Percentiles rank a stretch among this genome's conserved stretches.
phyloP scores from a whole-genome alignment of 2,888 invertebrate genomes.

The Orthosia incerta region DNA sequence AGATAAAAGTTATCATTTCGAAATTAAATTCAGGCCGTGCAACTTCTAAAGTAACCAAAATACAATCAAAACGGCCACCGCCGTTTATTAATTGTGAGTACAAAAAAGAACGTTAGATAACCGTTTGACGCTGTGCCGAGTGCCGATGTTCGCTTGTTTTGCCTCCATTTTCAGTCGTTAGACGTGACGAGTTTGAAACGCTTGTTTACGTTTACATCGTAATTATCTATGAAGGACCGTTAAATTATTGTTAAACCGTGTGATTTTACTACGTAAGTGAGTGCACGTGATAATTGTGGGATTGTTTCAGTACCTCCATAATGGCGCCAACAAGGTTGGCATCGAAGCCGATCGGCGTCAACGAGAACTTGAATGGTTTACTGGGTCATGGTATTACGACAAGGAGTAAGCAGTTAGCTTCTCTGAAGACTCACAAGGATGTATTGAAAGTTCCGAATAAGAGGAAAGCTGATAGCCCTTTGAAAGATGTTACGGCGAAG shows the following conservation, averaged over 20 bases:
- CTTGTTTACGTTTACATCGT: slow-evolving; percentile 74
- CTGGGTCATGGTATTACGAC: slow-evolving; percentile 91
- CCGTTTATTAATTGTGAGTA: slow-evolving; percentile 83
- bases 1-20: slow-evolving; percentile 74
- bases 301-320: slow-evolving; percentile 79
- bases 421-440: slow-evolving; percentile 86
- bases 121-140: slow-evolving; percentile 80
- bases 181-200: slow-evolving; percentile 77
- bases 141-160: slow-evolving; percentile 88
- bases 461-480: slow-evolving; percentile 95
- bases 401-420: slow-evolving; percentile 91
- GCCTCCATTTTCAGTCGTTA: slow-evolving; percentile 89
- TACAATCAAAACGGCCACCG: slow-evolving; percentile 80
- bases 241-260: slow-evolving; percentile 36
- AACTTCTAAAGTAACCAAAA: slow-evolving; percentile 73
- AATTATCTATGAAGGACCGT: slow-evolving; percentile 50
- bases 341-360: slow-evolving; percentile 87
- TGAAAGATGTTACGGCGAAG: slow-evolving; percentile 94
- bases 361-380: slow-evolving; percentile 86
- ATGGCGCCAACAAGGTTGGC: slow-evolving; percentile 93
- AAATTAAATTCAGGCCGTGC: slow-evolving; percentile 72
- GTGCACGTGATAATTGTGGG: slow-evolving; percentile 77
- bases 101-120: slow-evolving; percentile 68
- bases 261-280: slow-evolving; percentile 63
- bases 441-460: slow-evolving; percentile 91